Evolutionary conservation across 2,113 vertebrate genomes (phyloP).

Genomic region (Oreochromis tanganicae): DNA sequence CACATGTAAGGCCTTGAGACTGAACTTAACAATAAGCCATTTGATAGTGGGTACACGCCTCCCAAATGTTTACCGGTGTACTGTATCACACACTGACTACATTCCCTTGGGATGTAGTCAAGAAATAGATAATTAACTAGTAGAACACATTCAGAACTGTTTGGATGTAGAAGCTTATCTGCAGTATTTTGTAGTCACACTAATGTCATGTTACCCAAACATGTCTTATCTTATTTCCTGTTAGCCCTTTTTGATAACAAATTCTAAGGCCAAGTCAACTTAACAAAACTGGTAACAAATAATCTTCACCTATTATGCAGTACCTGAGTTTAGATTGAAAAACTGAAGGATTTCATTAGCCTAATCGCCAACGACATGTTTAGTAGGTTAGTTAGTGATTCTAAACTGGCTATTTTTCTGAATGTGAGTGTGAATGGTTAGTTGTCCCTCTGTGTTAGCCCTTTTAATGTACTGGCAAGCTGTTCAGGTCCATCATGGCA

Average conservation of each 20-base stretch:
- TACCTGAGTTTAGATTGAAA: background rate
- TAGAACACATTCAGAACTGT: background rate
- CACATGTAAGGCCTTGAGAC: constrained; percentile 15
- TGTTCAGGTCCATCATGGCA: background rate
- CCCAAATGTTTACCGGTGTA: background rate
- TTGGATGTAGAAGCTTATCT: background rate
- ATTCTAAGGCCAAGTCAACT: background rate
- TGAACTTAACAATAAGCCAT: constrained; percentile 7
- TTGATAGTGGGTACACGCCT: constrained; percentile 24
- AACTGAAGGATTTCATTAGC: background rate
- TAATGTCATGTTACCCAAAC: background rate
- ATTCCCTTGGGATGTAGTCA: background rate
- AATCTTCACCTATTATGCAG: background rate
- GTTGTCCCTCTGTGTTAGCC: background rate
- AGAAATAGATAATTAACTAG: background rate
- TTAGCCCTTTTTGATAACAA: background rate
- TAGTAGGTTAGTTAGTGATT: background rate
- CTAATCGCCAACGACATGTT: background rate
- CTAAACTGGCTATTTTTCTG: background rate
- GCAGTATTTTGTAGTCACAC: background rate
- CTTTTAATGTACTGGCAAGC: background rate
- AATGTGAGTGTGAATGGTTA: background rate
- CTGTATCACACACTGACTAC: background rate
- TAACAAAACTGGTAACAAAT: background rate
- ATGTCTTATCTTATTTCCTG: background rate